Percentiles rank a stretch among this genome's conserved stretches.
Conservation (phyloP, 2,113 vertebrate species). For the Cettia cetti region DNA sequence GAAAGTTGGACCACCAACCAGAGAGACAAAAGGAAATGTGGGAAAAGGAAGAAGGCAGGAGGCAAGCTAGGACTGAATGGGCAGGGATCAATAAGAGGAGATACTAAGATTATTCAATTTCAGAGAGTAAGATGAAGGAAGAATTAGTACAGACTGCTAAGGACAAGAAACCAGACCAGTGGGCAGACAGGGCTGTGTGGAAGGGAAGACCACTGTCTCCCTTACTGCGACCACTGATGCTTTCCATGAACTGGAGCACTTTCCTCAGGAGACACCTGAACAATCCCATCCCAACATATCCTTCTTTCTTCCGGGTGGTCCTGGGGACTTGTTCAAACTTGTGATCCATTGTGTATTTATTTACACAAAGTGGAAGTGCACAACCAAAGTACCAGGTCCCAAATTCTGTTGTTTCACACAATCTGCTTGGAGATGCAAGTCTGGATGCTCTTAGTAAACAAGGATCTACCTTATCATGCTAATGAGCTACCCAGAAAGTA, state of each 20-base stretch:
- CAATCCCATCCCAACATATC: background rate
- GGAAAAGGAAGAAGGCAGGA: background rate
- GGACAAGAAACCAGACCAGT: background rate
- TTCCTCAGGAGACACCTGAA: background rate
- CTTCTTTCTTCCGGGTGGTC: background rate
- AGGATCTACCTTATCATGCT: background rate
- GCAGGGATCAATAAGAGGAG: background rate
- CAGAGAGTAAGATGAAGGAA: background rate
- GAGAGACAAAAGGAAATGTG: background rate
- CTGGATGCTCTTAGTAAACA: background rate
- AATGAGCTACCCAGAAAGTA: background rate
- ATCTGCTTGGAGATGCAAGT: background rate
- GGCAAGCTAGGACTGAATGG: background rate
- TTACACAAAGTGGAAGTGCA: background rate
- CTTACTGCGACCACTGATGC: background rate
- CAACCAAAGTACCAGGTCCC: background rate
- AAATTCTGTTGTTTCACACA: background rate
- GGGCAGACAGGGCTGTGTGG: background rate
- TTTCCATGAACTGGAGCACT: background rate
- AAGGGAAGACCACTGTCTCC: background rate
- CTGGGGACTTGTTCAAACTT: background rate
- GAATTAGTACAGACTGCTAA: background rate
- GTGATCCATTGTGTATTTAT: background rate
- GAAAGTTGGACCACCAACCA: conserved; percentile 2
- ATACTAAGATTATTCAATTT: background rate